phyloP scores from a whole-genome alignment of 2,888 invertebrate genomes.

The Netelia virgata region DNA sequence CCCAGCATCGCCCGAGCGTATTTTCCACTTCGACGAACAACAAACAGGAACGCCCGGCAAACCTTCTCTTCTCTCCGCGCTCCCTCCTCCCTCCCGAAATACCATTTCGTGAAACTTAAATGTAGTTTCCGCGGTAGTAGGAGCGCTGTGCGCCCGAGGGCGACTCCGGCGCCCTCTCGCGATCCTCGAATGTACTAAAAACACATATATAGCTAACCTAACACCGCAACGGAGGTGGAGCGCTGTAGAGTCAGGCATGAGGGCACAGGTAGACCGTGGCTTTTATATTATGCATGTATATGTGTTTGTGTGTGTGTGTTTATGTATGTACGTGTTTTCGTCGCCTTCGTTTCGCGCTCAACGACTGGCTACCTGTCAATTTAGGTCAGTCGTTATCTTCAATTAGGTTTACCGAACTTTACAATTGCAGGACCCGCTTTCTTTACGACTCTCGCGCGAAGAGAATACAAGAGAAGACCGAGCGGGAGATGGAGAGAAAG shows the following conservation, averaged over 20 bases:
- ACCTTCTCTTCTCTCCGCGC: conserved; percentile 21
- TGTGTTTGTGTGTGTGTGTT: neutral
- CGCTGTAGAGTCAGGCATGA: neutral
- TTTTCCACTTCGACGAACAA: conserved; percentile 67
- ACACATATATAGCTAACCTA: neutral
- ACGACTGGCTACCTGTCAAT: conserved; percentile 71
- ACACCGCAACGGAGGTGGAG: conserved; percentile 1
- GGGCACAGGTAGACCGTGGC: neutral
- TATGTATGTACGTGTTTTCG: conserved; percentile 7
- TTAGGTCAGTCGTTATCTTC: conserved; percentile 75
- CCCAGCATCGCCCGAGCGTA: conserved; percentile 53
- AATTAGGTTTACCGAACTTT: conserved; percentile 74
- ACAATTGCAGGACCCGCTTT: conserved; percentile 67
- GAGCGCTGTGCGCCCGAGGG: conserved; percentile 5
- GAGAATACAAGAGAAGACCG: neutral
- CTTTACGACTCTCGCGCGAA: conserved; percentile 36
- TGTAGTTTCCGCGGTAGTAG: conserved; percentile 70
- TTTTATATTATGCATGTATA: neutral
- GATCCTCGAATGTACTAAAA: conserved; percentile 40
- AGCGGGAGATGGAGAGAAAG: conserved; percentile 41
- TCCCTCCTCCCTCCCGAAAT: conserved; percentile 57
- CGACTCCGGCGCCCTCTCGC: conserved; percentile 38
- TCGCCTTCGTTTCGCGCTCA: conserved; percentile 27
- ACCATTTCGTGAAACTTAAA: conserved; percentile 72
- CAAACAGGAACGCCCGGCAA: conserved; percentile 57